Evolutionary conservation across 2,113 vertebrate genomes (phyloP), one percentile per base, ranked within the genome.

Genomic region (Ceratotherium simum): DNA sequence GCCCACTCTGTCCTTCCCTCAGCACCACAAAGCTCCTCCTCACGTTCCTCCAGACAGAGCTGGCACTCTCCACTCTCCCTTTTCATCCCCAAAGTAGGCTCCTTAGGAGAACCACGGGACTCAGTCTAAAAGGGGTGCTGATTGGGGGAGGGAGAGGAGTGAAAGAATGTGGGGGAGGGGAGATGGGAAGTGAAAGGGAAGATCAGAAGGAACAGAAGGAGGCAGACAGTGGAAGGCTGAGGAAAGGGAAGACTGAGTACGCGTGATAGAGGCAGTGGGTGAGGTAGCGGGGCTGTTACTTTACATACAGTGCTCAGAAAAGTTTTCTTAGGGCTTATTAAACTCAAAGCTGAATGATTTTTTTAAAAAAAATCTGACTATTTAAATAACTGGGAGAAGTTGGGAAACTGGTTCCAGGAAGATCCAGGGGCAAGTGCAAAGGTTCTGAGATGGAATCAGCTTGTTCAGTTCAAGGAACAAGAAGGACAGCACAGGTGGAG

Each of bases 151-250:
- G 72, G 25, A 8, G 12, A 25, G 5, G 65, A 75, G 25, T 29
- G 13, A 17, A 46, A 46, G 72, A 18, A 27, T 8, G 33, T 13
- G 67, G 67, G 17, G n/a, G 17, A n/a, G 3, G 67, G 33, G 9
- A 1, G 78, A 4, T 51, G 46, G 75, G 29, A 51, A 78, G 6
- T 48, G 18, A 27, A 48, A 36, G 65, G 18, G 48, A 69, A 54
- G 33, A 54, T 56, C 1, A 29, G 48, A 36, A 31, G 42, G 51
- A 54, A 51, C 48, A 23, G 8, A 17, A 9, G 2, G 27, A 8
- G 54, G 36, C 23, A 54, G 27, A 14, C 33, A 16, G 0, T 0
- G 36, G 31, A 0, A 14, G 80, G 20, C 7, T 2, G 25, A 46
- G 17, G 39, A 54, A 54, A 13, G 51, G 12, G 51, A 54, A 54